phyloP scores from a whole-genome alignment of 1,140 invertebrate genomes.

The Caligus rogercresseyi region DNA sequence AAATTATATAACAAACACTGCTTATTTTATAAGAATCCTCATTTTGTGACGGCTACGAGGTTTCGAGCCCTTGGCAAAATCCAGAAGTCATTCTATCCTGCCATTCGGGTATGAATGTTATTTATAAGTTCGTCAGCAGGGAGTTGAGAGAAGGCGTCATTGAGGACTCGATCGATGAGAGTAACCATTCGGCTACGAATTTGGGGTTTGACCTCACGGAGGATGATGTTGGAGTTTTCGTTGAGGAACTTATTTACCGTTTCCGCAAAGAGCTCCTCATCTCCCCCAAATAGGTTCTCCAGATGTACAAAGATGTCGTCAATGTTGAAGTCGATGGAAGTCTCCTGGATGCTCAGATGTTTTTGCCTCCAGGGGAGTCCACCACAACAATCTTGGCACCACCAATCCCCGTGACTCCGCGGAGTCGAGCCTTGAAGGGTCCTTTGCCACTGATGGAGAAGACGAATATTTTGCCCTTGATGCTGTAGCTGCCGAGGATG shows the following conservation, averaged over 20 bases:
- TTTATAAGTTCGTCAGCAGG: conserved; percentile 4
- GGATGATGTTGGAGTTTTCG: not conserved
- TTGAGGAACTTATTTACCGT: conserved; percentile 11
- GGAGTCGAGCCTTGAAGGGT: not conserved
- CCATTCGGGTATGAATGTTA: not conserved
- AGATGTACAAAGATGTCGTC: not conserved
- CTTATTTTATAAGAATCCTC: too few species aligned
- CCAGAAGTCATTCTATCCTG: too few species aligned
- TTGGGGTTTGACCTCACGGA: conserved; percentile 12
- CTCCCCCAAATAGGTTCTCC: conserved; percentile 10
- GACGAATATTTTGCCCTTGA: conserved; percentile 11
- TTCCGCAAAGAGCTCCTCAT: not conserved
- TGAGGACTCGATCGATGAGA: conserved; percentile 3
- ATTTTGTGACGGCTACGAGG: too few species aligned
- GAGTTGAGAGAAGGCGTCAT: conserved; percentile 12
- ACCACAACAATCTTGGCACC: conserved; percentile 1
- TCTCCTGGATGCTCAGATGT: conserved; percentile 1
- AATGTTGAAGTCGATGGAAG: conserved; percentile 8
- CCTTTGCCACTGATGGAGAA: conserved; percentile 2
- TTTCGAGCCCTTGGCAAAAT: too few species aligned
- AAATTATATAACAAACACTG: too few species aligned
- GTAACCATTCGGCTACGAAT: not conserved
- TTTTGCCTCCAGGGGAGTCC: not conserved
- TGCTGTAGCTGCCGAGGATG: conserved; percentile 3
- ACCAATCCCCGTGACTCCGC: conserved; percentile 4